Evolutionary conservation across 2,888 invertebrate genomes (phyloP).

Genomic region (Geotrupes spiniger): DNA sequence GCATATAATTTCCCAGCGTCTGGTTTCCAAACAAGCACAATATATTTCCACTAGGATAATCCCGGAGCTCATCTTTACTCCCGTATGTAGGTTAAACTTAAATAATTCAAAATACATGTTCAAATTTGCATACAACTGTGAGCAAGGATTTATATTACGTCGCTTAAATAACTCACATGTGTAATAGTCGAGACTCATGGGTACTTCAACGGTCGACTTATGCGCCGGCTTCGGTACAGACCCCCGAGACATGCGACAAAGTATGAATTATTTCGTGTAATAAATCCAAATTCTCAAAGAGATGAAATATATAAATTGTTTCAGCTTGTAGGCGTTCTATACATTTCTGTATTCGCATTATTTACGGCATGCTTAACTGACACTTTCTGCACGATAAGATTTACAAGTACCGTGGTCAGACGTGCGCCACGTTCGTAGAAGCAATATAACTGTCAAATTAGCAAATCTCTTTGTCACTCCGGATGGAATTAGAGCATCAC

Average conservation of each 20-base stretch:
- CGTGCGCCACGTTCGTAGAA: conserved; percentile 17
- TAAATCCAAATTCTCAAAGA: conserved; percentile 18
- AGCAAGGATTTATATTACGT: conserved; percentile 25
- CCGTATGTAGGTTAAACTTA: conserved; percentile 40
- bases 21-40: conserved; percentile 38
- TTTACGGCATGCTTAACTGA: conserved; percentile 21
- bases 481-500: too few species aligned
- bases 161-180: conserved; percentile 7
- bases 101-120: conserved; percentile 44
- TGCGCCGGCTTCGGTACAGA: background rate
- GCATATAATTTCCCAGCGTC: conserved; percentile 39
- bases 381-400: conserved; percentile 16
- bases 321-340: conserved; percentile 19
- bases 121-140: conserved; percentile 42
- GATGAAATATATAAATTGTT: conserved; percentile 20
- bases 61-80: conserved; percentile 33
- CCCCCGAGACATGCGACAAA: conserved; percentile 1
- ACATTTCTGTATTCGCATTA: conserved; percentile 18
- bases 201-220: background rate
- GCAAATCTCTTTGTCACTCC: too few species aligned
- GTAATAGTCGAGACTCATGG: background rate
- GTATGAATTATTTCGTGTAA: conserved; percentile 8
- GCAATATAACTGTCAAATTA: conserved; percentile 22
- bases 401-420: conserved; percentile 14
- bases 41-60: conserved; percentile 40